Evolutionary conservation across 2,888 invertebrate genomes (phyloP).

Genomic region (Oxytorus armatus): DNA sequence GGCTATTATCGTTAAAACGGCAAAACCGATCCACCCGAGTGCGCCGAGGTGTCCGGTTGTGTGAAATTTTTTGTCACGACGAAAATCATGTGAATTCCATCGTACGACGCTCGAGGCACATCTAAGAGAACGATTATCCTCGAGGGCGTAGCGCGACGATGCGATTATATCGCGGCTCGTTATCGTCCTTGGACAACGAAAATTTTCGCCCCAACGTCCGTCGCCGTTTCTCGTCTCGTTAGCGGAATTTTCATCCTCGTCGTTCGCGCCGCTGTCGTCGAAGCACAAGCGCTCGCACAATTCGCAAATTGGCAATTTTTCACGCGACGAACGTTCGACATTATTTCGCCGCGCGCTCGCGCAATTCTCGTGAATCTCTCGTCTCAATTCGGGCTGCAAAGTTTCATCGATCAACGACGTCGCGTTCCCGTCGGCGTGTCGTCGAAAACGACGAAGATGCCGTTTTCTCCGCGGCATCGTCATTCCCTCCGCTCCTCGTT

Average conservation of each 20-base stretch:
- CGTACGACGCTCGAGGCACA: constrained; percentile 81
- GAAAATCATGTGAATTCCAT: constrained; percentile 72
- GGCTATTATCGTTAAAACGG: constrained; percentile 58
- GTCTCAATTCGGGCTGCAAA: neutral
- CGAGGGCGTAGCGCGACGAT: constrained; percentile 51
- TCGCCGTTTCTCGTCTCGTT: constrained; percentile 21
- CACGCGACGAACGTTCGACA: constrained; percentile 67
- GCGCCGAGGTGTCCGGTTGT: constrained; percentile 2
- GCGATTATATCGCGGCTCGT: constrained; percentile 39
- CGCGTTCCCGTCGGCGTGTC: neutral
- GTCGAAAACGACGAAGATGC: no score
- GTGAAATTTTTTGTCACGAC: constrained; percentile 13
- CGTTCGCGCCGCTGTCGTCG: constrained; percentile 61
- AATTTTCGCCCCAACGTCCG: constrained; percentile 28
- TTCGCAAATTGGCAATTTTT: constrained; percentile 64
- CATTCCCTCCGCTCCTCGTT: neutral
- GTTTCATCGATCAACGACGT: neutral
- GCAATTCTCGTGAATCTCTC: constrained; percentile 52
- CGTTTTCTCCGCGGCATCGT: neutral
- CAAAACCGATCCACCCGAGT: constrained; percentile 50
- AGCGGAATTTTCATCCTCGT: neutral
- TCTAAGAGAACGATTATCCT: constrained; percentile 71
- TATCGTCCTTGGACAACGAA: constrained; percentile 51
- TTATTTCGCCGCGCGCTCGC: constrained; percentile 66
- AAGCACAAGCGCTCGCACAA: constrained; percentile 70